Evolutionary conservation across 2,797 vertebrate species (phyloP).

Genomic region (Bufotes viridis): DNA sequence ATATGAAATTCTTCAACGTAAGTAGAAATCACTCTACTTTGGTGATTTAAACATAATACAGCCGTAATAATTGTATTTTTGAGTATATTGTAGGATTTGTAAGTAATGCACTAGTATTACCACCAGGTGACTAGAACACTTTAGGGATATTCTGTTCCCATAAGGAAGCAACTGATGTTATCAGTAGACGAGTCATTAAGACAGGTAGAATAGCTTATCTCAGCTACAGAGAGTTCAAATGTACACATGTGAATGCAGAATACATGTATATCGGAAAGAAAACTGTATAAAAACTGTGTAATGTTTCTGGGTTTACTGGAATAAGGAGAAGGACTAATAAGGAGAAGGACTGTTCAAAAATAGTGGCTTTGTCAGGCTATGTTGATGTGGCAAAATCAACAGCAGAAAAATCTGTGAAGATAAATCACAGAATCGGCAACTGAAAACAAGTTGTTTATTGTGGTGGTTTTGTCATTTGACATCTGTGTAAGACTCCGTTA

Average conservation of each 20-base stretch:
- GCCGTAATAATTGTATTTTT: not conserved
- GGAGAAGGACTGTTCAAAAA: not conserved
- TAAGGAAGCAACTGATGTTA: not conserved
- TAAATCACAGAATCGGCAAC: too few relatives aligned
- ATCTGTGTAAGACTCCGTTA: too few relatives aligned
- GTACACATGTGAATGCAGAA: not conserved
- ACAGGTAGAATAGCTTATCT: not conserved
- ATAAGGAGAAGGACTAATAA: not conserved
- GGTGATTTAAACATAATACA: not conserved
- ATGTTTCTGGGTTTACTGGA: not conserved
- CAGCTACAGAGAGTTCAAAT: not conserved
- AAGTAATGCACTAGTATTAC: not conserved
- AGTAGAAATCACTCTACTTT: conserved; percentile 16
- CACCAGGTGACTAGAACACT: not conserved
- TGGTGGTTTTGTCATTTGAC: too few relatives aligned
- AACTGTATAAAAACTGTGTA: not conserved
- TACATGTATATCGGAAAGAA: not conserved
- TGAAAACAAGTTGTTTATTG: too few relatives aligned
- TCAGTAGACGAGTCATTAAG: not conserved
- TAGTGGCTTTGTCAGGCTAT: too few relatives aligned
- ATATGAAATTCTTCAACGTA: conserved; percentile 50
- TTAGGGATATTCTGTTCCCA: not conserved
- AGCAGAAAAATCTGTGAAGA: too few relatives aligned
- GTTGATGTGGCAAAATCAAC: too few relatives aligned
- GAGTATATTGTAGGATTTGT: not conserved